These are phyloP conservation scores for Drosophila suzukii DNA, from an alignment of 1,140 invertebrate species.

Conservation along the genomic window DNA sequence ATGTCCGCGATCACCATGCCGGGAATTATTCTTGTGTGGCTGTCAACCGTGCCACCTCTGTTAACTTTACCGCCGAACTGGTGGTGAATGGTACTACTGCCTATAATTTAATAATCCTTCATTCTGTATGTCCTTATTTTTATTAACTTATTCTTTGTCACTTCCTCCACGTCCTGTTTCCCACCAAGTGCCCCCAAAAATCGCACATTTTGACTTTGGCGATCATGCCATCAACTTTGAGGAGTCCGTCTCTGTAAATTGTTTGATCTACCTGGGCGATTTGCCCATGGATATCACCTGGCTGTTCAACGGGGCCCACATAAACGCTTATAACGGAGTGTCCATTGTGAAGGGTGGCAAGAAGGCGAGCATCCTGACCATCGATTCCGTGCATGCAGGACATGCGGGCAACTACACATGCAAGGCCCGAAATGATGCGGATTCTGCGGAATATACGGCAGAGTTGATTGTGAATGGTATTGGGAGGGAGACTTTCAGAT, in stretches of 20 bases:
- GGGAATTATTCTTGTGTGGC: slow-evolving; percentile 91
- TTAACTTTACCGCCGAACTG: slow-evolving; percentile 88
- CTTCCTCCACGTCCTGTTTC: background rate
- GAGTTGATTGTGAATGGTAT: slow-evolving; percentile 91
- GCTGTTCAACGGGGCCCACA: slow-evolving; percentile 88
- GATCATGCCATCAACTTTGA: slow-evolving; percentile 88
- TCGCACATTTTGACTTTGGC: slow-evolving; percentile 89
- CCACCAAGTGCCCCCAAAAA: slow-evolving; percentile 88
- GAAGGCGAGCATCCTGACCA: slow-evolving; percentile 89
- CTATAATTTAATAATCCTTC: background rate
- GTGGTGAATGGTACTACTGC: slow-evolving; percentile 87
- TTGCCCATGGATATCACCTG: slow-evolving; percentile 91
- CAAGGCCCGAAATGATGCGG: slow-evolving; percentile 91
- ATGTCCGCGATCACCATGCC: slow-evolving; percentile 87
- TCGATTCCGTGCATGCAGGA: slow-evolving; percentile 88
- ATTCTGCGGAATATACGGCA: slow-evolving; percentile 88
- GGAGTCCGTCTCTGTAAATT: slow-evolving; percentile 89
- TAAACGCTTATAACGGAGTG: slow-evolving; percentile 69
- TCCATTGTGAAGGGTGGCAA: slow-evolving; percentile 83
- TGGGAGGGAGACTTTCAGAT: background rate
- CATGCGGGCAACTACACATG: slow-evolving; percentile 90
- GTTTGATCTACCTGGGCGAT: slow-evolving; percentile 93
- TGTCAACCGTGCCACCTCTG: slow-evolving; percentile 90
- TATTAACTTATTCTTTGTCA: slow-evolving; percentile 17
- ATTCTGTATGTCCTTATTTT: slow-evolving; percentile 14